Conservation (phyloP, 2,113 vertebrate species). For the Strix aluco region DNA sequence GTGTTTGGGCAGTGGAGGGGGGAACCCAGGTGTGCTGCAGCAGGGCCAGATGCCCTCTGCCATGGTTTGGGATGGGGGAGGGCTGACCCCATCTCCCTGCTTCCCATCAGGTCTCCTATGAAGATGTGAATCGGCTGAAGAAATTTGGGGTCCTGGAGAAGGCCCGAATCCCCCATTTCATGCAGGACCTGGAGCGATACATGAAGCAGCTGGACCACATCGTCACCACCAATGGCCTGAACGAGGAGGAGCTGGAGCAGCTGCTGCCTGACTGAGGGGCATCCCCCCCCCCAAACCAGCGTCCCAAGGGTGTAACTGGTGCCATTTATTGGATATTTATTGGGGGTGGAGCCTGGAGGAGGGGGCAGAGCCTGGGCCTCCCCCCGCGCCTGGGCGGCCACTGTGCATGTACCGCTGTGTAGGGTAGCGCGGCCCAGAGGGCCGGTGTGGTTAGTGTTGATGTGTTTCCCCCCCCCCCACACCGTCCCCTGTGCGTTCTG, state of each 20-base stretch:
- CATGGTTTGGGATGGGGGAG: not conserved
- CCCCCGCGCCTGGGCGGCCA: rapidly evolving
- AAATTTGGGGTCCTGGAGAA: constrained; percentile 78
- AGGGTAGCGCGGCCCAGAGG: not conserved
- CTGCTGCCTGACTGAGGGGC: constrained; percentile 82
- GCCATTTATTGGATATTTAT: not conserved
- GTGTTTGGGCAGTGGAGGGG: not conserved
- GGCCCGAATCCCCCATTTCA: constrained; percentile 92
- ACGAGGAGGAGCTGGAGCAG: constrained; percentile 80
- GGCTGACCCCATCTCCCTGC: not conserved
- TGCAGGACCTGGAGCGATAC: constrained; percentile 89
- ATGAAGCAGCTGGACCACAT: constrained; percentile 91
- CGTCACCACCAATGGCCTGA: constrained; percentile 85
- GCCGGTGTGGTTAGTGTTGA: constrained; percentile 15
- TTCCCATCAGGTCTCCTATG: constrained; percentile 86
- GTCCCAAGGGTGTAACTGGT: not conserved
- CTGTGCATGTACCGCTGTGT: constrained; percentile 26
- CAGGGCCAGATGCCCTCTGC: no score
- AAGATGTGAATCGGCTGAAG: constrained; percentile 88
- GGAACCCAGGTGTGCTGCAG: not conserved
- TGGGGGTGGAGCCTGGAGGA: not conserved
- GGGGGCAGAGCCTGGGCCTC: not conserved
- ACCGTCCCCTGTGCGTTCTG: not conserved
- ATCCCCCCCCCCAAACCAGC: not conserved
- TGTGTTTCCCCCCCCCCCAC: not conserved